Conservation (phyloP, 2,113 vertebrate genomes). For the Hyaena hyaena region DNA sequence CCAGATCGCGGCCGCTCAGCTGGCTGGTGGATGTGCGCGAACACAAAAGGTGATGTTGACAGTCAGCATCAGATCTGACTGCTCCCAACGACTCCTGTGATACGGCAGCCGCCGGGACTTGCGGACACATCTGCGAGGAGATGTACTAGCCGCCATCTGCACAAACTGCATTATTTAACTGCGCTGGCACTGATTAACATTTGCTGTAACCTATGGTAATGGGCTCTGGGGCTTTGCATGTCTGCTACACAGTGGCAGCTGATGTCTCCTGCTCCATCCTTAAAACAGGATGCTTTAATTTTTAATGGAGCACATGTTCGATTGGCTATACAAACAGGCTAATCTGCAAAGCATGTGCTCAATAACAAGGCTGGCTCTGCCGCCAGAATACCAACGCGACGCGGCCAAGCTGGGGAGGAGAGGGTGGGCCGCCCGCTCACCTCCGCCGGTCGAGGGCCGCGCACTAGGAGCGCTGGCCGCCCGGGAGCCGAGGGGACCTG, state of each 20-base stretch:
- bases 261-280: constrained; percentile 91
- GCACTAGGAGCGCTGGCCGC: constrained; percentile 10
- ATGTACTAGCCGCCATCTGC: constrained; percentile 91
- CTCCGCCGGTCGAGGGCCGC: not conserved
- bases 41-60: constrained; percentile 84
- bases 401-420: constrained; percentile 73
- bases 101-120: constrained; percentile 87
- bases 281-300: constrained; percentile 93
- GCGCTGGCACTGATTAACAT: constrained; percentile 92
- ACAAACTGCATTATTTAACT: constrained; percentile 94
- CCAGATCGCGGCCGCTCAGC: not conserved
- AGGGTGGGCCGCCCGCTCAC: constrained; percentile 58
- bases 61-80: constrained; percentile 85
- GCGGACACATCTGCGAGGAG: constrained; percentile 90
- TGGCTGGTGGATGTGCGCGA: constrained; percentile 57
- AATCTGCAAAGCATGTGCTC: constrained; percentile 95
- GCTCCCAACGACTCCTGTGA: constrained; percentile 87
- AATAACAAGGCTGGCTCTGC: constrained; percentile 88
- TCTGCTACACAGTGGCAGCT: constrained; percentile 91
- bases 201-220: constrained; percentile 94
- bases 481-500: constrained; percentile 56
- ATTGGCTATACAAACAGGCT: constrained; percentile 95
- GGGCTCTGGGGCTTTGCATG: constrained; percentile 91
- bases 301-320: constrained; percentile 95
- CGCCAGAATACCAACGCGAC: constrained; percentile 87